A percentile compares a stretch with the other conserved stretches of the same genome.
Evolutionary conservation across 2,797 vertebrate genomes (phyloP).

Genomic region (Pseudocheirus occidentalis): DNA sequence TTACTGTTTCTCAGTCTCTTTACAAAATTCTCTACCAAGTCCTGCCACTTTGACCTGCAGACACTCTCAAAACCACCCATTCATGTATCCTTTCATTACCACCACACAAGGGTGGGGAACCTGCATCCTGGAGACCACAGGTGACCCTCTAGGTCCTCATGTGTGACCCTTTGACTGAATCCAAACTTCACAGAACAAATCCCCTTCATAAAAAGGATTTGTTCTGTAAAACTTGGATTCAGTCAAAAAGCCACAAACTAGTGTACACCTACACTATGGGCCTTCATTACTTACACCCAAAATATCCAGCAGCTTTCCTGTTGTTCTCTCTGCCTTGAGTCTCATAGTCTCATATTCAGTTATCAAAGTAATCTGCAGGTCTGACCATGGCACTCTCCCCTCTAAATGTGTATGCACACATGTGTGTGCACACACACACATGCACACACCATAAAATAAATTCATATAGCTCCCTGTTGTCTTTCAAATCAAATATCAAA

Average conservation of each 20-base stretch:
- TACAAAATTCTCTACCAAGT: not conserved
- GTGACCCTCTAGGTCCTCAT: too few relatives aligned
- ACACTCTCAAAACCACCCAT: not conserved
- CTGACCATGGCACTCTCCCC: not conserved
- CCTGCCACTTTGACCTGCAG: not conserved
- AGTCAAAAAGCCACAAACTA: too few relatives aligned
- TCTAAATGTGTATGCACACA: too few relatives aligned
- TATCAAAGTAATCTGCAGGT: not conserved
- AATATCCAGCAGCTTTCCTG: not conserved
- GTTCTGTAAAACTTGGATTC: too few relatives aligned
- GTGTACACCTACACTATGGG: not conserved
- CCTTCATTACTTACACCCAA: not conserved
- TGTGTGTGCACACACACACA: too few relatives aligned
- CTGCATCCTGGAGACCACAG: too few relatives aligned
- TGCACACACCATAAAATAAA: not conserved
- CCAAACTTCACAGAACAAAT: too few relatives aligned
- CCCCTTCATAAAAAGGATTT: too few relatives aligned
- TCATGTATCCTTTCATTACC: not conserved
- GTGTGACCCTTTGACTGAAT: too few relatives aligned
- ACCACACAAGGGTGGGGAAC: too few relatives aligned
- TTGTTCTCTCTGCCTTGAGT: not conserved
- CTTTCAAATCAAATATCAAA: not conserved
- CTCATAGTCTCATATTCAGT: not conserved
- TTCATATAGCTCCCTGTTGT: not conserved
- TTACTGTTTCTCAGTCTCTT: not conserved